Percentiles rank a stretch among this genome's conserved stretches.
phyloP scores from a whole-genome alignment of 2,888 invertebrate species.

The Melanostoma scalare region DNA sequence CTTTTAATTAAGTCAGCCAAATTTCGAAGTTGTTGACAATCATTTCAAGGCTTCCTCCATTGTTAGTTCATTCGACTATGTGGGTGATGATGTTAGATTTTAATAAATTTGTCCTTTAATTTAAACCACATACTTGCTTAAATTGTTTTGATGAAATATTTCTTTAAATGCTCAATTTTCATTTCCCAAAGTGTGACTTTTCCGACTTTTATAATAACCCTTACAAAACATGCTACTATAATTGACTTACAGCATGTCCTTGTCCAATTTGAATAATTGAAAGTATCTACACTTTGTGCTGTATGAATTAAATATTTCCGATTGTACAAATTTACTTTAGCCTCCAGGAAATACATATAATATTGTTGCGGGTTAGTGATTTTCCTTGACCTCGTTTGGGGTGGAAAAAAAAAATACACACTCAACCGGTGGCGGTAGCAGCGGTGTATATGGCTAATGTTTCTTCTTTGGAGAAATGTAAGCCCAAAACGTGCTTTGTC shows the following conservation, averaged over 20 bases:
- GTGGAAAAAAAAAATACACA: slow-evolving; percentile 8
- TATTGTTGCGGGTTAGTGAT: not conserved
- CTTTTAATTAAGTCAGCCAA: too few relatives aligned
- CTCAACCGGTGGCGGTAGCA: not conserved
- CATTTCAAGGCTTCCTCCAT: too few relatives aligned
- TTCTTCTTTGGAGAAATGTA: slow-evolving; percentile 35
- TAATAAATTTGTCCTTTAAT: too few relatives aligned
- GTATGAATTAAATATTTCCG: slow-evolving; percentile 3
- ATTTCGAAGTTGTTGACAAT: too few relatives aligned
- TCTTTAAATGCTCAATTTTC: too few relatives aligned
- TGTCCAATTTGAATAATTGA: slow-evolving; percentile 16
- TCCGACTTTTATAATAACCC: too few relatives aligned
- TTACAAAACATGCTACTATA: not conserved
- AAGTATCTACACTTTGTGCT: not conserved
- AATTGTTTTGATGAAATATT: too few relatives aligned
- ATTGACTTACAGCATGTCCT: not conserved
- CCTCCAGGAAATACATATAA: not conserved
- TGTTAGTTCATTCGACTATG: too few relatives aligned
- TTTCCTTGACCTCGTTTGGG: not conserved
- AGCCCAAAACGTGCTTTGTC: slow-evolving; percentile 43
- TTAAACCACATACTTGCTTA: too few relatives aligned
- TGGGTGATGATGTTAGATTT: too few relatives aligned
- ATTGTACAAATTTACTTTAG: slow-evolving; percentile 14
- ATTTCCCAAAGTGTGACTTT: too few relatives aligned
- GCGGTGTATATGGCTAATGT: not conserved